These are phyloP conservation scores for Umimayanthus chanpuru DNA, from an alignment of 92 coral and sea anemone genomes.

Conservation along the genomic window DNA sequence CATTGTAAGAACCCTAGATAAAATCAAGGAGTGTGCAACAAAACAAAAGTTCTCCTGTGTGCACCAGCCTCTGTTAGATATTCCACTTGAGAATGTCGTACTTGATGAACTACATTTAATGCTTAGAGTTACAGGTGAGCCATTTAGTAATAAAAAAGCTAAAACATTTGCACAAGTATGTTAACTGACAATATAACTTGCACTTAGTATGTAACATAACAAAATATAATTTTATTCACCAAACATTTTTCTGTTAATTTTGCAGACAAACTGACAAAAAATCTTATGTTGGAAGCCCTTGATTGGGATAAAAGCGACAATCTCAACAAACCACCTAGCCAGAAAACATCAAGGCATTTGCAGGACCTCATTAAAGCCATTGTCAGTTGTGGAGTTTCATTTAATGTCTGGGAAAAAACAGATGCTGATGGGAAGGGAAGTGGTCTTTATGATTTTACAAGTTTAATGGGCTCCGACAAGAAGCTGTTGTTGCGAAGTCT, in stretches of 20 bases:
- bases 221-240: no score
- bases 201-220: not conserved
- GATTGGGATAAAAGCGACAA: conserved; percentile 57
- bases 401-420: conserved; percentile 59
- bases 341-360: no score
- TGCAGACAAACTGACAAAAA: conserved; percentile 63
- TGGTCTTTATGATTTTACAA: conserved; percentile 65
- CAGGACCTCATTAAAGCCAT: no score
- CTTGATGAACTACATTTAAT: conserved; percentile 6
- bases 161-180: not conserved
- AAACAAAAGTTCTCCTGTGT: conserved; percentile 2
- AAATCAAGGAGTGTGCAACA: not conserved
- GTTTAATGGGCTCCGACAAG: conserved; percentile 72
- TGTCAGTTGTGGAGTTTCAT: conserved; percentile 52
- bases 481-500: conserved; percentile 50
- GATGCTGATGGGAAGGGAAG: conserved; percentile 67
- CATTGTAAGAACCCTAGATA: not conserved
- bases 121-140: conserved; percentile 10
- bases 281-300: conserved; percentile 55
- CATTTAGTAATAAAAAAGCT: conserved; percentile 17
- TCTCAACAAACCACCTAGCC: conserved; percentile 52
- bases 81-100: not conserved
- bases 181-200: not conserved
- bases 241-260: conserved; percentile 1
- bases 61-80: not conserved